These are phyloP conservation scores for Teleogryllus oceanicus DNA, from an alignment of 2,888 invertebrate genomes.

Conservation along the genomic window DNA sequence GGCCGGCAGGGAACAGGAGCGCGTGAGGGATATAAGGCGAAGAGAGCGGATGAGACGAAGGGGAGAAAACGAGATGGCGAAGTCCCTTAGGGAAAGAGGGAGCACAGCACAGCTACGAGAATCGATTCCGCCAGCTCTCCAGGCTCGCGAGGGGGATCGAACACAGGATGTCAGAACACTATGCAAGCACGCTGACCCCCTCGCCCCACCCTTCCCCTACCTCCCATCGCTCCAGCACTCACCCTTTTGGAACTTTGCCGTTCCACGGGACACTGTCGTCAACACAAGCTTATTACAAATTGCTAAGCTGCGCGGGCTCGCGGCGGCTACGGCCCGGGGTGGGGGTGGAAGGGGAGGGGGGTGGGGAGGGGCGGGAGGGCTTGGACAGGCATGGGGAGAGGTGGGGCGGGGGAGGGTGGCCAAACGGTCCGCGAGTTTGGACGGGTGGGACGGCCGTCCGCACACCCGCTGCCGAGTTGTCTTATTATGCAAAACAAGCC, in stretches of 20 bases:
- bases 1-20: background rate
- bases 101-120: background rate
- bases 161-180: background rate
- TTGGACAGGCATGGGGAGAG: too few species aligned
- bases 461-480: background rate
- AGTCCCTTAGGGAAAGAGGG: background rate
- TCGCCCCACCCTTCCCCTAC: background rate
- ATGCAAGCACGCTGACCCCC: too few species aligned
- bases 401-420: too few species aligned
- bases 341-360: too few species aligned
- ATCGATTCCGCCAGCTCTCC: background rate
- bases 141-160: background rate
- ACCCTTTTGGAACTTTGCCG: background rate
- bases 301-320: background rate
- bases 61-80: background rate
- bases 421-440: too few species aligned
- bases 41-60: background rate
- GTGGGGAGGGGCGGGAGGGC: too few species aligned
- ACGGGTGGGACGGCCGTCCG: background rate
- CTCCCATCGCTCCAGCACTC: background rate
- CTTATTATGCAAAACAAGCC: conserved; percentile 18
- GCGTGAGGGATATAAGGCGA: background rate
- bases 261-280: background rate
- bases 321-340: too few species aligned
- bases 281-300: conserved; percentile 9